Percentiles rank a stretch among this genome's conserved stretches.
Evolutionary conservation across 2,797 vertebrate genomes (phyloP).

Genomic region (Stomatorhinus walkeri): DNA sequence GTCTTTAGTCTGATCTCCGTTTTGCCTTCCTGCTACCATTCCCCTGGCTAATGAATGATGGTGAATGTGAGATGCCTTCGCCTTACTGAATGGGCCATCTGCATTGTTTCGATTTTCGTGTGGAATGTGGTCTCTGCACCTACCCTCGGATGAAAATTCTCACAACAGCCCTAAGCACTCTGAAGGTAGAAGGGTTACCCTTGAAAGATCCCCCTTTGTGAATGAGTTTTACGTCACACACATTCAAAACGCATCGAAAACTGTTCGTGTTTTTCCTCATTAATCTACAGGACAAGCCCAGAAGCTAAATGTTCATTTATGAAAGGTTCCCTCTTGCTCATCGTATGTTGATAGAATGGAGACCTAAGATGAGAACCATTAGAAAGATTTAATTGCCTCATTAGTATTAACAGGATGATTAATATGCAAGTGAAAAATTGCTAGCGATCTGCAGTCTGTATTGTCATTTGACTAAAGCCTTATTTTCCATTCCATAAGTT

Average conservation of each 20-base stretch:
- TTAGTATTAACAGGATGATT: constrained; percentile 14
- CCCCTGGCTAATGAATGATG: background rate
- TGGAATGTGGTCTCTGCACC: background rate
- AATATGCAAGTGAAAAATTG: background rate
- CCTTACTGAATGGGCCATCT: background rate
- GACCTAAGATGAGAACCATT: background rate
- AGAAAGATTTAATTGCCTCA: constrained; percentile 13
- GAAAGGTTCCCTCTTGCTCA: background rate
- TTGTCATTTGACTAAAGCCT: background rate
- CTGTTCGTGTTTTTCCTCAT: background rate
- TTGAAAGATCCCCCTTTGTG: background rate
- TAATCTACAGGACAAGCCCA: background rate
- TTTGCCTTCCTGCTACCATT: background rate
- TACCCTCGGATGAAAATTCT: background rate
- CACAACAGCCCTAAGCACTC: background rate
- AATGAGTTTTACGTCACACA: background rate
- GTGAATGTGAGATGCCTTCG: background rate
- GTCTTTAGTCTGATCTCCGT: background rate
- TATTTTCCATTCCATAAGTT: background rate
- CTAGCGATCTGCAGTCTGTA: background rate
- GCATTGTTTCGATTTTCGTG: background rate
- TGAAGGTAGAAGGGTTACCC: background rate
- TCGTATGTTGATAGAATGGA: background rate
- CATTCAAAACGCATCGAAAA: background rate
- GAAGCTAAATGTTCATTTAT: background rate